These are phyloP conservation scores for Buteo buteo DNA, from an alignment of 2,113 vertebrate species.

Conservation along the genomic window DNA sequence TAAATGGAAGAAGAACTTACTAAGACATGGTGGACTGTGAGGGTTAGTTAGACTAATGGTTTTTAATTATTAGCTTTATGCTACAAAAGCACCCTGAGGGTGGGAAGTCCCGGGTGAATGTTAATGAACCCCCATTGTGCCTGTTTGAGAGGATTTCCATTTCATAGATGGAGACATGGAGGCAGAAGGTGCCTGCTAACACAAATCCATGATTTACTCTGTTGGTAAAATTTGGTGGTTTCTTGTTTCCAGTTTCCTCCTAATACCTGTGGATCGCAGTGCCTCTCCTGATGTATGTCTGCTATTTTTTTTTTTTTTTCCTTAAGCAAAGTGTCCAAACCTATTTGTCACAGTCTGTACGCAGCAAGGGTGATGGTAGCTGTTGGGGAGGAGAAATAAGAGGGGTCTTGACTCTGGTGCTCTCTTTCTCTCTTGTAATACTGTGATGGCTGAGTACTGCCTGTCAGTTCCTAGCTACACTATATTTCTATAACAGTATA, in stretches of 20 bases:
- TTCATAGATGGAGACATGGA: neutral
- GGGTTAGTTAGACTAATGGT: neutral
- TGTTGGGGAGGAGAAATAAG: neutral
- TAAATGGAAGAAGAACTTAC: neutral
- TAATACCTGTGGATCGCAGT: neutral
- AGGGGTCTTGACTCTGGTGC: neutral
- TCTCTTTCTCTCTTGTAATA: neutral
- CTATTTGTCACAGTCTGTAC: neutral
- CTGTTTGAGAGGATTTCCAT: neutral
- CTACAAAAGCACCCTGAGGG: neutral
- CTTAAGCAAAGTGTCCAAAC: neutral
- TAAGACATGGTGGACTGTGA: neutral
- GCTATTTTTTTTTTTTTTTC: too few relatives aligned
- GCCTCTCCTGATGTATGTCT: neutral
- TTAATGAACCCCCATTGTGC: fast-evolving
- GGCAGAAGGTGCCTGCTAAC: neutral
- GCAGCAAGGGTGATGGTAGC: neutral
- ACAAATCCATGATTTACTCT: neutral
- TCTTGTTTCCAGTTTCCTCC: neutral
- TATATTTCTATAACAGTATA: neutral
- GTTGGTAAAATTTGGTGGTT: neutral
- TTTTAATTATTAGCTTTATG: neutral
- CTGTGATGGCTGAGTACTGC: neutral
- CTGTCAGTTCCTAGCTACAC: neutral
- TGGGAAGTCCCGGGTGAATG: neutral